Base-by-base conservation (phyloP, 1,140 invertebrate species). In the Rhynchophorus ferrugineus region DNA sequence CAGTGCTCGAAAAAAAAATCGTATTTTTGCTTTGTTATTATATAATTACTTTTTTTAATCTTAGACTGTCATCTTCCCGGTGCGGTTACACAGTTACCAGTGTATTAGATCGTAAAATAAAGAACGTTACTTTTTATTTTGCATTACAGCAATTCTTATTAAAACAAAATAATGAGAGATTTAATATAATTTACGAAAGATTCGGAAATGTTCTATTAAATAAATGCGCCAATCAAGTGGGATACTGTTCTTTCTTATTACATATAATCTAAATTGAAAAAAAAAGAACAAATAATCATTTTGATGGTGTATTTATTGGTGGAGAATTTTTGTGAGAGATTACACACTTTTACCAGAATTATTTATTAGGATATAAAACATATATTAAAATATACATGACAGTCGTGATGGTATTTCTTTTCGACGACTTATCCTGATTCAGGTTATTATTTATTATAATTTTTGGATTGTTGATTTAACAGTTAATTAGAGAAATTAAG, bases 401-500 rank as follows among this genome's bases (percentile, higher is more conserved):
- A 44, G 35, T 36, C 33, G 44, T 45, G n/a, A 14, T 22, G 6
- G 20, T 33, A 11, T 8, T 48, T 24, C 19, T 38, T 48, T n/a
- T n/a, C 21, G 33, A 17, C 33, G 17, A 24, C 21, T 48, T 22
- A 14, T 48, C 35, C 20, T 46, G 35, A 19, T 48, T 48, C n/a
- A 33, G 24, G 43, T 44, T 44, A 44, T 44, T 48, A 38, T 48
- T 48, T 48, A 38, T 48, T 48, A 38, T 38, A 6, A 13, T 48
- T 47, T 48, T 48, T 39, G 45, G 37, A 48, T 48, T 48, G 45
- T 48, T 48, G 45, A 48, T 48, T 37, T 48, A 42, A 24, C 44
- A 16, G 36, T 36, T 49, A 14, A 6, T 11, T 49, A 49, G 47
- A 41, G 47, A 49, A 49, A 38, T 49, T 39, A 41, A 49, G 37